Base-by-base conservation (phyloP, 2,888 invertebrate genomes). In the Lasioglossum zephyrum region DNA sequence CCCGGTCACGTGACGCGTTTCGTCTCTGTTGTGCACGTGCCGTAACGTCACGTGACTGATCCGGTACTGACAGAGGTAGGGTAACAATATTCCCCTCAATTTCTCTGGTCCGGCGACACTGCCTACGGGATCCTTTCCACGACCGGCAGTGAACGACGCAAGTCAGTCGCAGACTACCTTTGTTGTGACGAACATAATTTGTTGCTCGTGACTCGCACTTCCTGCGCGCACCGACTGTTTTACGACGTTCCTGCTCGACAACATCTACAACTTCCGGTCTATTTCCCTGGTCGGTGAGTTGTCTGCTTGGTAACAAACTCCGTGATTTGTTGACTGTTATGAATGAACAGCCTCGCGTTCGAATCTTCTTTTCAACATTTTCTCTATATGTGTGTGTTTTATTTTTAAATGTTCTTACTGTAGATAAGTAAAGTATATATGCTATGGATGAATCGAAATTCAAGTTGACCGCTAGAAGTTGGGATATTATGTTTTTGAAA, bases 71-170 rank as follows among this genome's bases (percentile, higher is more conserved):
- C 22, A 53, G 49, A 22, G 49, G 22, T 8, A 53, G 22, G 49
- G 49, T 53, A 53, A 53, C 49, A 53, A 8, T 53, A 53, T 53
- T 53, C 49, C 49, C 49, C 49, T 53, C 49, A 53, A 53, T 53
- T 53, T 53, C 49, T 53, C 49, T 49, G 75, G 73, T 78, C 84
- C 31, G 53, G 49, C 63, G 26, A 53, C 22, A 53, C 57, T 79
- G 85, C 85, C 85, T 85, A 86, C 57, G 86, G 77, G 86, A 85
- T 85, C 77, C 78, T 85, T 85, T 79, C 77, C 85, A 85, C 86
- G 70, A 79, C 80, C 85, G 63, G 86, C 74, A 77, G 74, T 80
- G 77, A 75, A 77, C 86, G 69, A 85, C 77, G 77, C 70, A 73
- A 85, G 85, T 85, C 85, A 85, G 85, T 85, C 60, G 85, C 73